phyloP scores from a whole-genome alignment of 2,888 invertebrate genomes.

The Dioctria linearis region DNA sequence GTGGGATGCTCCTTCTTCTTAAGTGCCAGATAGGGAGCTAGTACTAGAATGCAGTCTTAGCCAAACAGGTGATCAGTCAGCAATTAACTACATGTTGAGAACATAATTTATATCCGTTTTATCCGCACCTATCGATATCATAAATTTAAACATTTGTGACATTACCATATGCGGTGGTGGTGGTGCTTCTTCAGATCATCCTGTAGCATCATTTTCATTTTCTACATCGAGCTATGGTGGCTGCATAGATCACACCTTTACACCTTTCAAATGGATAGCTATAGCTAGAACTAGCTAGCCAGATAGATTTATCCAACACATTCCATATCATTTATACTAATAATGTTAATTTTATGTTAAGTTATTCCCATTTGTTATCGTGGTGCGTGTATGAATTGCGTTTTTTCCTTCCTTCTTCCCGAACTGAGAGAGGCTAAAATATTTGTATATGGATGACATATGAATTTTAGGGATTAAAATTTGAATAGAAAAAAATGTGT shows the following conservation, averaged over 20 bases:
- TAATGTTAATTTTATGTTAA: conserved; percentile 59
- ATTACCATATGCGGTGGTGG: background rate
- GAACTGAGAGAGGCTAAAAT: background rate
- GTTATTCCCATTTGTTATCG: conserved; percentile 57
- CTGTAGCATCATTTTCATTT: background rate
- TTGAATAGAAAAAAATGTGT: conserved; percentile 16
- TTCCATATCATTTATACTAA: conserved; percentile 53
- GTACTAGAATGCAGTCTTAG: conserved; percentile 7
- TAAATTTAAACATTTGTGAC: conserved; percentile 56
- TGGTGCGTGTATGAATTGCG: background rate
- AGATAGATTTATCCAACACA: conserved; percentile 18
- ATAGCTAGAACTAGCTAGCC: background rate
- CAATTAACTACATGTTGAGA: conserved; percentile 58
- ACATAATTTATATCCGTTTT: conserved; percentile 58
- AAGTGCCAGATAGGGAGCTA: conserved; percentile 1
- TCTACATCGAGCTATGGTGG: conserved; percentile 4
- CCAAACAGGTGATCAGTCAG: conserved; percentile 56
- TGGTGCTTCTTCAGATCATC: conserved; percentile 13
- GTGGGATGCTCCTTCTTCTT: too few relatives aligned
- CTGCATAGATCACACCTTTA: conserved; percentile 52
- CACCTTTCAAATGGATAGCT: conserved; percentile 14
- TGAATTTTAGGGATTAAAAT: conserved; percentile 18
- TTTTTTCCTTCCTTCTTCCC: conserved; percentile 21
- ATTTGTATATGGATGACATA: background rate
- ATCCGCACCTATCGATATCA: conserved; percentile 54